Percentiles rank a stretch among this genome's conserved stretches.
phyloP scores from a whole-genome alignment of 2,888 invertebrate genomes.

The Tiliacea citrago region DNA sequence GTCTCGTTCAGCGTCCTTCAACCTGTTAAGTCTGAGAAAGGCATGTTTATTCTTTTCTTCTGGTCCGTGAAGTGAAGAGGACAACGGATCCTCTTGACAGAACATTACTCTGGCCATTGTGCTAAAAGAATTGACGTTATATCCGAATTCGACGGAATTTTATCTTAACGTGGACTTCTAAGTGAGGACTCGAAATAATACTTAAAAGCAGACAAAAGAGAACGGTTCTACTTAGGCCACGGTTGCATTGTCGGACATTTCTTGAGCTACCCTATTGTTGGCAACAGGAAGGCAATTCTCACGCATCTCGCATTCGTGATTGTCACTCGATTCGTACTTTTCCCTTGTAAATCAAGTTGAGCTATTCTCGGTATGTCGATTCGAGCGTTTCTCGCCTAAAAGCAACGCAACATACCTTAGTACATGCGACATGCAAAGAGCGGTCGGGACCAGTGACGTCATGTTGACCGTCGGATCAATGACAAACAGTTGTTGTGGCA shows the following conservation, averaged over 20 bases:
- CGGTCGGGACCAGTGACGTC: too few species aligned
- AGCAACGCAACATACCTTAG: too few species aligned
- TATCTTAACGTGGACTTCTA: conserved; percentile 34
- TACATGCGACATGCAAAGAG: too few species aligned
- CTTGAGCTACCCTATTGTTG: not conserved
- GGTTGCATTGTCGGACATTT: conserved; percentile 22
- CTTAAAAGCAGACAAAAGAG: conserved; percentile 39
- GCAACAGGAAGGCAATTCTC: too few species aligned
- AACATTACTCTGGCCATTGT: conserved; percentile 31
- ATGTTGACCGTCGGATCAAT: too few species aligned
- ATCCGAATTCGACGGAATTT: conserved; percentile 25
- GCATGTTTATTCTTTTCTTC: conserved; percentile 12
- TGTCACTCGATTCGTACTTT: too few species aligned
- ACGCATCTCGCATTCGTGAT: too few species aligned
- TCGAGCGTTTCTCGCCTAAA: too few species aligned
- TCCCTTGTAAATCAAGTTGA: too few species aligned
- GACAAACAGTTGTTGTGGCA: too few species aligned
- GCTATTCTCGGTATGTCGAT: too few species aligned
- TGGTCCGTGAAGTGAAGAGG: conserved; percentile 10
- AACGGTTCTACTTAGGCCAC: conserved; percentile 14
- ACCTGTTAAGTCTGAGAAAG: conserved; percentile 1
- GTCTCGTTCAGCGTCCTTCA: too few species aligned
- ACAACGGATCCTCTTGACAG: conserved; percentile 14
- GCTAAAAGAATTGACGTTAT: conserved; percentile 39
- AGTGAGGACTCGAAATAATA: conserved; percentile 47